Conservation (phyloP, 2,113 vertebrate species). For the Chaenocephalus aceratus region DNA sequence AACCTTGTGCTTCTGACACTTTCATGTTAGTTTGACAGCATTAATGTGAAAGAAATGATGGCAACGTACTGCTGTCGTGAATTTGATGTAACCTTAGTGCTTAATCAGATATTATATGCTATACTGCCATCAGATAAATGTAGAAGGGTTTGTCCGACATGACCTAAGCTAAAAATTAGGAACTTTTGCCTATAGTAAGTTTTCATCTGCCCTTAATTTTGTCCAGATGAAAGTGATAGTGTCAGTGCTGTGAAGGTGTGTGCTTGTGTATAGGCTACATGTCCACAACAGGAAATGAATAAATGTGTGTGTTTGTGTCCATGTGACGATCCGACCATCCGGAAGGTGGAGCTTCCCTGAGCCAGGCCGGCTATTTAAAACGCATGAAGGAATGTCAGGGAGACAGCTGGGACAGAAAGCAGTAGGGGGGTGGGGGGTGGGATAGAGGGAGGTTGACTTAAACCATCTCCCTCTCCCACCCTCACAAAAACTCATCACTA, state of each 20-base stretch:
- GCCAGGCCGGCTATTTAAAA: slow-evolving; percentile 82
- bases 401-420: slow-evolving; percentile 78
- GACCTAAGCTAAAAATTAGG: background rate
- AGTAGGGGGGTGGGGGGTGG: background rate
- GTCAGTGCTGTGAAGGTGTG: background rate
- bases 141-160: background rate
- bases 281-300: background rate
- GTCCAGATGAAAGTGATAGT: background rate
- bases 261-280: background rate
- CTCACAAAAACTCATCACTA: background rate
- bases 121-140: background rate
- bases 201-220: no score
- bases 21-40: background rate
- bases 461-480: slow-evolving; percentile 12
- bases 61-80: background rate
- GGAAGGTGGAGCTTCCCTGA: slow-evolving; percentile 34
- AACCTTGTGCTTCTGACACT: background rate
- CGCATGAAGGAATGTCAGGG: slow-evolving; percentile 75
- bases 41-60: background rate
- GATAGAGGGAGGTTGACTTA: background rate
- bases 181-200: background rate
- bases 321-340: slow-evolving; percentile 27
- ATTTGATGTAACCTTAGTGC: background rate
- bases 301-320: background rate
- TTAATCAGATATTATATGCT: background rate